Evolutionary conservation across 2,888 invertebrate genomes (phyloP).

Genomic region (Rotaria sp.): DNA sequence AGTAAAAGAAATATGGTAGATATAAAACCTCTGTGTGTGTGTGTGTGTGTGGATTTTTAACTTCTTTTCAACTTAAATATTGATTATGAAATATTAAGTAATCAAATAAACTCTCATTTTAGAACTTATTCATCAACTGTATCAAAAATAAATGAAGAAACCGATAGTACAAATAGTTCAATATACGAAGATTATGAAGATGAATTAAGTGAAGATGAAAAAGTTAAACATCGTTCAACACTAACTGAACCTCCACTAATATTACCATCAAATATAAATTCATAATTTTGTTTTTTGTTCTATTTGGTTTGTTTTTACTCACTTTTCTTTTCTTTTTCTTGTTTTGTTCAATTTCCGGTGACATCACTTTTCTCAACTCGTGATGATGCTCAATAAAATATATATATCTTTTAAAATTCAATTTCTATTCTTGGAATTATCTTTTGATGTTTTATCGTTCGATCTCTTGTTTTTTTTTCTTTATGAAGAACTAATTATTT

Average conservation of each 20-base stretch:
- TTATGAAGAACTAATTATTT: no score
- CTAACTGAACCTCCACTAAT: not conserved
- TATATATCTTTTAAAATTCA: not conserved
- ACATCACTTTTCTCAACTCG: not conserved
- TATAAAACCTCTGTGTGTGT: not conserved
- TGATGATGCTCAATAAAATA: conserved; percentile 16
- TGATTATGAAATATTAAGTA: no score
- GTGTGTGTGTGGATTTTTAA: not conserved
- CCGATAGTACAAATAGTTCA: not conserved
- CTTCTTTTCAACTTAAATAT: not conserved
- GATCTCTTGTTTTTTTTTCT: not conserved
- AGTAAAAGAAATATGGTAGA: not conserved
- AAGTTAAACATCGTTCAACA: not conserved
- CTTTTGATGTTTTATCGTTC: not conserved
- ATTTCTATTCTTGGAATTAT: not conserved
- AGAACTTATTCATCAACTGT: not conserved
- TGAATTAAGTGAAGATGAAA: not conserved
- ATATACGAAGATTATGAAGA: not conserved
- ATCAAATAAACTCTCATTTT: no score
- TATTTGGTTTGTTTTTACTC: no score
- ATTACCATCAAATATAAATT: not conserved
- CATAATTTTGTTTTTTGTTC: not conserved
- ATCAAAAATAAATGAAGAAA: not conserved
- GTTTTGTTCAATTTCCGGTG: not conserved
- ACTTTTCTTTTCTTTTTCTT: not conserved